phyloP scores from a whole-genome alignment of 2,797 vertebrate genomes.

The Poecile montanus region DNA sequence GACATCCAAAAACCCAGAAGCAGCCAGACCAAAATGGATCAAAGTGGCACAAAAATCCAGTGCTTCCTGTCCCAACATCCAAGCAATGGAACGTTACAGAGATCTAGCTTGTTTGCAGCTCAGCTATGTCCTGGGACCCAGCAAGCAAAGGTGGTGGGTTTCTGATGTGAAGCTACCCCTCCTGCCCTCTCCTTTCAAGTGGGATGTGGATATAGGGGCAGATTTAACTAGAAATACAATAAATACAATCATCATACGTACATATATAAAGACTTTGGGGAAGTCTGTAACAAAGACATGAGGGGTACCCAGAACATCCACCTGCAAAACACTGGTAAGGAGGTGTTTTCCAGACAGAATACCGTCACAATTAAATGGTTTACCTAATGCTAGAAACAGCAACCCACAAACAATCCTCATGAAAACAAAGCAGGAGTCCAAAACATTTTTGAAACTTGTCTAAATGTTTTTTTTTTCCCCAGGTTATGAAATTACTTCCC shows the following conservation, averaged over 20 bases:
- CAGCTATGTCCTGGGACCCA: background rate
- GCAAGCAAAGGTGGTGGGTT: background rate
- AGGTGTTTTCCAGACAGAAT: background rate
- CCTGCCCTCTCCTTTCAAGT: background rate
- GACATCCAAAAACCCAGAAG: background rate
- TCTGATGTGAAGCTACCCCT: background rate
- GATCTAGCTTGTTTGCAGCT: background rate
- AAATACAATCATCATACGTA: background rate
- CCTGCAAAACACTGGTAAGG: background rate
- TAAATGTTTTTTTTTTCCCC: background rate
- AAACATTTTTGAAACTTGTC: background rate
- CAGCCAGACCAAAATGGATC: background rate
- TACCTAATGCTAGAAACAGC: background rate
- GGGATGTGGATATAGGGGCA: background rate
- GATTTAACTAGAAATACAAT: background rate
- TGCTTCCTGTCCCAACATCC: background rate
- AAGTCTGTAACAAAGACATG: background rate
- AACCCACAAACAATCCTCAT: background rate
- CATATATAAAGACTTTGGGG: background rate
- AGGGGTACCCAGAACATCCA: background rate
- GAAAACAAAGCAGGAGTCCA: background rate
- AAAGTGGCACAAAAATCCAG: background rate
- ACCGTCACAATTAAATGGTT: background rate
- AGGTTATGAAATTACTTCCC: background rate
- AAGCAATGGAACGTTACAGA: rapidly evolving